Conservation (phyloP, 2,888 invertebrate species). For the Apodemia duryi region DNA sequence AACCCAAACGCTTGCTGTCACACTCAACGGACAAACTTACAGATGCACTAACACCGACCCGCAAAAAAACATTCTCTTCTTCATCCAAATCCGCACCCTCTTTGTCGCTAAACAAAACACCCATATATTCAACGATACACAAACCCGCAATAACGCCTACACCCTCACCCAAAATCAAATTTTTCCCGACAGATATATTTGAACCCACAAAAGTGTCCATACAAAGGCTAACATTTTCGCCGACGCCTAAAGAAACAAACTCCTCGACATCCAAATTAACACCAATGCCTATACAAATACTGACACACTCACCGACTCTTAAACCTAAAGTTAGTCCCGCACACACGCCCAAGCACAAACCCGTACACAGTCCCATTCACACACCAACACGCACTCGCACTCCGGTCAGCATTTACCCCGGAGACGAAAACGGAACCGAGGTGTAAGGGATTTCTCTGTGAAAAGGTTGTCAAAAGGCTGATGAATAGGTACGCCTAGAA, state of each 20-base stretch:
- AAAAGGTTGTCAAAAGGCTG: neutral
- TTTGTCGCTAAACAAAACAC: neutral
- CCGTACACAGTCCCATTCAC: slow-evolving; percentile 5
- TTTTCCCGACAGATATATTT: neutral
- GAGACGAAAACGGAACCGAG: slow-evolving; percentile 1
- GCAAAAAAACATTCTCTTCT: neutral
- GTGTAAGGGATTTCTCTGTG: neutral
- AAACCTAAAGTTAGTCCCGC: neutral
- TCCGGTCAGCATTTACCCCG: slow-evolving; percentile 1
- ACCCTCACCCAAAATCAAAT: slow-evolving; percentile 2
- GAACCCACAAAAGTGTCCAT: neutral
- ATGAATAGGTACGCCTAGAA: neutral
- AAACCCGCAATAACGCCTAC: slow-evolving; percentile 1
- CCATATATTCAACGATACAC: neutral
- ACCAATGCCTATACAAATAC: neutral
- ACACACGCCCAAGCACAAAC: neutral
- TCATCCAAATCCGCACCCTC: neutral
- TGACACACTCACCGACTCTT: neutral
- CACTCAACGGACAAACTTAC: neutral
- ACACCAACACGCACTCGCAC: slow-evolving; percentile 8
- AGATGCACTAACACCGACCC: neutral
- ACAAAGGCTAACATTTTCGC: neutral
- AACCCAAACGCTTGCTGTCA: no score
- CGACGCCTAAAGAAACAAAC: neutral
- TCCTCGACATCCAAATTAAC: slow-evolving; percentile 1